phyloP scores from a whole-genome alignment of 2,113 vertebrate genomes.

The Protobothrops mucrosquamatus region DNA sequence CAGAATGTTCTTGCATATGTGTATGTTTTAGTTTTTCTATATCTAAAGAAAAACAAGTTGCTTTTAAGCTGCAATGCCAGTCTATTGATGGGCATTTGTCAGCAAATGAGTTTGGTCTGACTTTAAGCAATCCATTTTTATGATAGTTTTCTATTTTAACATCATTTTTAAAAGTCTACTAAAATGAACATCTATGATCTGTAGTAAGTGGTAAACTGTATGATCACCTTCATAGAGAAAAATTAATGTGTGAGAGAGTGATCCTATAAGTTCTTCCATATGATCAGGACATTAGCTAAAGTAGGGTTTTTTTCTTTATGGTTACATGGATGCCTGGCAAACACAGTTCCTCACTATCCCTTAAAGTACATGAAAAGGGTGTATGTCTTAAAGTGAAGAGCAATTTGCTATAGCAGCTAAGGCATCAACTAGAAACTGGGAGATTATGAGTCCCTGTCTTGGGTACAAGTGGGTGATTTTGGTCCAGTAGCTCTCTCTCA shows the following conservation, averaged over 20 bases:
- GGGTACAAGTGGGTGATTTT: too few relatives aligned
- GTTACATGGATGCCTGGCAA: too few relatives aligned
- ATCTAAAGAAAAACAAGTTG: neutral
- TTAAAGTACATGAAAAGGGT: too few relatives aligned
- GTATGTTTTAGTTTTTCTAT: neutral
- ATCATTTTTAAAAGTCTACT: neutral
- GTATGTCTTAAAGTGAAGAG: too few relatives aligned
- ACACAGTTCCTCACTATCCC: too few relatives aligned
- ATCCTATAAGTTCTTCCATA: neutral
- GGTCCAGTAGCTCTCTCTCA: too few relatives aligned
- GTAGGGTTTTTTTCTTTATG: too few relatives aligned
- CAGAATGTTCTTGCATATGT: neutral
- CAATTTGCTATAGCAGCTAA: too few relatives aligned
- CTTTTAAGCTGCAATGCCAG: neutral
- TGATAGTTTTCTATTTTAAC: neutral
- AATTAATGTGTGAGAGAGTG: neutral
- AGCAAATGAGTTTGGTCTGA: neutral
- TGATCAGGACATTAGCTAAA: neutral
- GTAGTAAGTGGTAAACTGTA: neutral
- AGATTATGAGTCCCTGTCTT: too few relatives aligned
- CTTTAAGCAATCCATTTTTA: neutral
- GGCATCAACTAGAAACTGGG: too few relatives aligned
- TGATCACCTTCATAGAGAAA: neutral
- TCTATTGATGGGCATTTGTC: neutral
- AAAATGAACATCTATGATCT: neutral